Conservation (phyloP, 2,888 invertebrate genomes). For the Celastrina argiolus region DNA sequence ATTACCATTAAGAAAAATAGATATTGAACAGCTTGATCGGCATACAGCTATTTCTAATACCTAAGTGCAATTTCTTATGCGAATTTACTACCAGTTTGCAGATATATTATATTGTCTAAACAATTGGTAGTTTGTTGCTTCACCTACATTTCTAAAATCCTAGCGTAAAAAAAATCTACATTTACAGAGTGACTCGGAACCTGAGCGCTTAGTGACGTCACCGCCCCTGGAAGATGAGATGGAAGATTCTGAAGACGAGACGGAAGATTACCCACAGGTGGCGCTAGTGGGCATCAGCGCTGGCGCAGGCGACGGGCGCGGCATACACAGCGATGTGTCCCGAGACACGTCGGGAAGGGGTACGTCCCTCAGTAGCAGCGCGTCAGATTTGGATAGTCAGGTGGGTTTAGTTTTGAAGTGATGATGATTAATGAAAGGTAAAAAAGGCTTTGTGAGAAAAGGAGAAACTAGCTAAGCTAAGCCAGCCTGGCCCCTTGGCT, state of each 20-base stretch:
- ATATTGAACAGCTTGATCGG: no score
- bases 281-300: constrained; percentile 55
- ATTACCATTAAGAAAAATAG: no score
- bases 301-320: constrained; percentile 67
- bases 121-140: no score
- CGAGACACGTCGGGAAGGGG: constrained; percentile 66
- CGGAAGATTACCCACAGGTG: constrained; percentile 51
- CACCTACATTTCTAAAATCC: neutral
- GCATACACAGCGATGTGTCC: constrained; percentile 66
- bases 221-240: constrained; percentile 36
- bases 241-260: constrained; percentile 46
- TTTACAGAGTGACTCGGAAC: constrained; percentile 31
- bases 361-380: constrained; percentile 55
- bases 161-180: neutral
- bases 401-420: no score
- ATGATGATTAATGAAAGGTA: no score
- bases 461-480: no score
- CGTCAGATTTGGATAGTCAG: constrained; percentile 57
- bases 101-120: no score
- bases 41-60: no score
- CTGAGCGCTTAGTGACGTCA: constrained; percentile 28
- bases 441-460: no score
- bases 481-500: no score
- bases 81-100: no score
- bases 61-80: no score